A percentile compares a stretch with the other conserved stretches of the same genome.
These are phyloP conservation scores for Ectropis crepuscularia DNA, from an alignment of 2,888 invertebrate genomes.

Conservation along the genomic window DNA sequence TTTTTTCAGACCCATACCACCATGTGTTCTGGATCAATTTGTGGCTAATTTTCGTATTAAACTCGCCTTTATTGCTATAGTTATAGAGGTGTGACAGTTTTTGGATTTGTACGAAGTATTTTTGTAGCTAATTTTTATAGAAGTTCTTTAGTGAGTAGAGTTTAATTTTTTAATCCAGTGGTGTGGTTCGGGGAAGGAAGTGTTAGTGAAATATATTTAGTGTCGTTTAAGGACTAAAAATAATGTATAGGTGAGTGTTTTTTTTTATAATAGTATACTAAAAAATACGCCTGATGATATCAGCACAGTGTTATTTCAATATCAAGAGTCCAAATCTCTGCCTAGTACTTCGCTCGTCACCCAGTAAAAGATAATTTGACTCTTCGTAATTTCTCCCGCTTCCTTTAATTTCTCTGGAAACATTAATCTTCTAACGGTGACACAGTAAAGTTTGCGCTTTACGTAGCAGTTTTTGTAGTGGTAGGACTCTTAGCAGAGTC, in stretches of 20 bases:
- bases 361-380: too few species aligned
- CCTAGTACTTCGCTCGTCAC: too few species aligned
- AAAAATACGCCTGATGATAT: too few species aligned
- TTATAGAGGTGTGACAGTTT: constrained; percentile 13
- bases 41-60: constrained; percentile 11
- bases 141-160: constrained; percentile 18
- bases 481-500: too few species aligned
- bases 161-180: constrained; percentile 32
- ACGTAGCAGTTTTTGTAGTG: too few species aligned
- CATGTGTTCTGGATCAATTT: constrained; percentile 25
- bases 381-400: too few species aligned
- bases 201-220: constrained; percentile 13
- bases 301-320: too few species aligned
- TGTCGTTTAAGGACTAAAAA: neutral
- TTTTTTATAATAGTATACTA: neutral
- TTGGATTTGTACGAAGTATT: neutral
- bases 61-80: constrained; percentile 16
- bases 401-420: too few species aligned
- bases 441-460: too few species aligned
- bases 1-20: constrained; percentile 31
- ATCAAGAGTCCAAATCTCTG: too few species aligned
- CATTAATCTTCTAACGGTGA: too few species aligned
- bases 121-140: constrained; percentile 26
- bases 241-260: constrained; percentile 41
- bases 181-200: constrained; percentile 12